Percentiles rank a stretch among this genome's conserved stretches.
phyloP scores from a whole-genome alignment of 1,140 invertebrate genomes.

The Drosophila lacteicornis region DNA sequence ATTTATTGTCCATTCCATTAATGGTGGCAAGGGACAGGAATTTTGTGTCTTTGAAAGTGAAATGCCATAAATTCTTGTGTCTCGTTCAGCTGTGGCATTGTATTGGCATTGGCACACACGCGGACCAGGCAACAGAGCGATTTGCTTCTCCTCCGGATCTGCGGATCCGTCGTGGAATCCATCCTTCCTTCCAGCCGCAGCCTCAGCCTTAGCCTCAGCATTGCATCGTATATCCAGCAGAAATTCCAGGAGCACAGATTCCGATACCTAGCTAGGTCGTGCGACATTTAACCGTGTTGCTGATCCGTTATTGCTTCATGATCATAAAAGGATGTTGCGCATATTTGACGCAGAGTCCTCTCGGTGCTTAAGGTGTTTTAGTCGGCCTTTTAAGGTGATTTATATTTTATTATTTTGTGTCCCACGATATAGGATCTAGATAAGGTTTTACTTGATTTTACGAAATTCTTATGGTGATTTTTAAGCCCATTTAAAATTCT shows the following conservation, averaged over 20 bases:
- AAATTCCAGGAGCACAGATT: constrained; percentile 73
- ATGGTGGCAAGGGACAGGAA: constrained; percentile 81
- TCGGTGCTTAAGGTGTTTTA: constrained; percentile 6
- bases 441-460: not conserved
- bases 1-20: constrained; percentile 82
- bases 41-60: constrained; percentile 82
- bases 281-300: constrained; percentile 62
- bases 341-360: constrained; percentile 54
- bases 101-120: constrained; percentile 58
- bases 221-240: constrained; percentile 29
- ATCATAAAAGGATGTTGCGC: constrained; percentile 74
- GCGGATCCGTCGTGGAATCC: constrained; percentile 46
- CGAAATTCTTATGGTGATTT: not conserved
- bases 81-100: constrained; percentile 74
- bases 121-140: constrained; percentile 60
- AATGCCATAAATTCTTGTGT: constrained; percentile 83
- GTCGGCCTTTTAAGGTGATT: not conserved
- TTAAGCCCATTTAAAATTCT: constrained; percentile 4
- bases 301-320: constrained; percentile 64
- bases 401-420: not conserved
- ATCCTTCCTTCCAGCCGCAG: constrained; percentile 8
- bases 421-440: constrained; percentile 2
- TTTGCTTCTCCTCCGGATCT: constrained; percentile 53
- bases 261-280: constrained; percentile 66
- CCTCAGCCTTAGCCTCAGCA: not conserved